Percentiles rank a stretch among this genome's conserved stretches.
These are phyloP conservation scores for Drosophila azteca DNA, from an alignment of 1,140 invertebrate species.

Conservation along the genomic window DNA sequence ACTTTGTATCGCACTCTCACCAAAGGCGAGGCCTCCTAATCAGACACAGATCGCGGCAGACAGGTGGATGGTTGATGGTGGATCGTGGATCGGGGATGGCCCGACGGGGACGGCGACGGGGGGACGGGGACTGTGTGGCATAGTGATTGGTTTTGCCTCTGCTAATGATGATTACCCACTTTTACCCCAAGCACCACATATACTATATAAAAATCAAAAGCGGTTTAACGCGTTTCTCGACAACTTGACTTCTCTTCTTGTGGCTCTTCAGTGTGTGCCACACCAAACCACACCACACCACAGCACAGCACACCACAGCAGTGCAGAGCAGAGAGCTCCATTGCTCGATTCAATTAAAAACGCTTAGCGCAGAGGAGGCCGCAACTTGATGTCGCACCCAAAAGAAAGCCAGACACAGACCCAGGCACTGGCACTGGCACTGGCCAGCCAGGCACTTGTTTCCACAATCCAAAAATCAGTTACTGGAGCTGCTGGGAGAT, in stretches of 20 bases:
- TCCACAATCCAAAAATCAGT: conserved; percentile 45
- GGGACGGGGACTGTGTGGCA: conserved; percentile 7
- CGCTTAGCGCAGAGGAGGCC: conserved; percentile 48
- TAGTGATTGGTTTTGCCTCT: conserved; percentile 66
- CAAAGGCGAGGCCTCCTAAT: conserved; percentile 49
- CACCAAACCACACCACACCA: background rate
- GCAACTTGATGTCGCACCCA: conserved; percentile 47
- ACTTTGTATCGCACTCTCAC: conserved; percentile 66
- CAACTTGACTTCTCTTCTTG: conserved; percentile 1
- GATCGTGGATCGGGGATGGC: conserved; percentile 8
- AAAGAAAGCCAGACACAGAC: conserved; percentile 38
- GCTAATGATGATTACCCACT: conserved; percentile 80
- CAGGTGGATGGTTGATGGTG: conserved; percentile 20
- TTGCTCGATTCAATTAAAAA: conserved; percentile 75
- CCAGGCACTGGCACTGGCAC: background rate
- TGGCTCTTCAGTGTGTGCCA: background rate
- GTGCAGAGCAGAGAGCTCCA: conserved; percentile 20
- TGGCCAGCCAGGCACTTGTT: conserved; percentile 9
- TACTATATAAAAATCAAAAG: conserved; percentile 73
- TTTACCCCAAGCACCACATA: conserved; percentile 57
- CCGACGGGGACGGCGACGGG: no score
- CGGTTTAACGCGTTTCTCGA: conserved; percentile 78
- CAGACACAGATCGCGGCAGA: conserved; percentile 8
- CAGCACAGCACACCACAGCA: background rate
- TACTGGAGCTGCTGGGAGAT: conserved; percentile 26